Percentiles rank a stretch among this genome's conserved stretches.
Evolutionary conservation across 2,888 invertebrate species (phyloP).

Genomic region (Elgonia sp.): DNA sequence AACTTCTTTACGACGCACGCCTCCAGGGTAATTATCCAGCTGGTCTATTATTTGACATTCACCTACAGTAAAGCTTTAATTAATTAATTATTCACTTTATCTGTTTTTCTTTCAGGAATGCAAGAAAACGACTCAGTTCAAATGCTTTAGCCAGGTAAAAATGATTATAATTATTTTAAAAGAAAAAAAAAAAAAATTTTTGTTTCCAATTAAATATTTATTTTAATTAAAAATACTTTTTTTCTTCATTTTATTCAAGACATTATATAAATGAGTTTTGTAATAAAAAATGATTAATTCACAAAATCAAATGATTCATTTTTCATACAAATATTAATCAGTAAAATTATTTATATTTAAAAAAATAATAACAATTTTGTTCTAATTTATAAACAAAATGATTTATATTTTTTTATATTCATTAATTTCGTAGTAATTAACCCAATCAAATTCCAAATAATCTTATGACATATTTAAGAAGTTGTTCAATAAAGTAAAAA

Average conservation of each 20-base stretch:
- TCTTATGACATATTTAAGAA: background rate
- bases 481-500: background rate
- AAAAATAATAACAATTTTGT: no score
- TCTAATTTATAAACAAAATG: no score
- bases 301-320: no score
- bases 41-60: conserved; percentile 84
- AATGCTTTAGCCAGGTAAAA: conserved; percentile 94
- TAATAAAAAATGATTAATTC: no score
- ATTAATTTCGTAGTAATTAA: background rate
- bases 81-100: conserved; percentile 40
- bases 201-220: background rate
- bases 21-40: conserved; percentile 90
- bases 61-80: conserved; percentile 19
- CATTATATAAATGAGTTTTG: no score
- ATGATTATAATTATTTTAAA: conserved; percentile 80
- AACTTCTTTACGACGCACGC: conserved; percentile 93
- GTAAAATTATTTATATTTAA: no score
- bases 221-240: conserved; percentile 3
- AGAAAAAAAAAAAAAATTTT: background rate
- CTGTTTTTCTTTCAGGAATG: conserved; percentile 89
- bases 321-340: no score
- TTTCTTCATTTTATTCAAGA: no score
- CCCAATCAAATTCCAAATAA: background rate
- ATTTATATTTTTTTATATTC: no score
- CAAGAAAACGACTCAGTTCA: conserved; percentile 93